Evolutionary conservation across 2,797 vertebrate genomes (phyloP), one percentile per base, ranked within the genome.

Genomic region (Mycteria americana): DNA sequence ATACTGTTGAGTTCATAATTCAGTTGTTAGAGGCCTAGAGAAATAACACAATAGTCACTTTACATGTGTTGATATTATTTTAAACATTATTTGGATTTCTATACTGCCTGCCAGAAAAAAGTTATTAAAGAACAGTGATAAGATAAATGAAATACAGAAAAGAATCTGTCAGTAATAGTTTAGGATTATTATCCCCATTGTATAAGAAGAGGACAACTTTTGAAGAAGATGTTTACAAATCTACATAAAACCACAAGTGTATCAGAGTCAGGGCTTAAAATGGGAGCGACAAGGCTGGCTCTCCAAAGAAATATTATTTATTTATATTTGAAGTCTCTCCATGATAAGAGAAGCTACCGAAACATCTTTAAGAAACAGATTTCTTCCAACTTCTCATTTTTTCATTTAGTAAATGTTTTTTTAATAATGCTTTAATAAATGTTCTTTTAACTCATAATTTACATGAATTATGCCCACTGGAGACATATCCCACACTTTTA

Each of bases 401-500:
- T 57, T 45, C 48, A 89, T 39, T 82, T 91, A 69, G 39, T 35
- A 85, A 33, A 57, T 60, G 53, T 35, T 76, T 73, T 77, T 90
- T 77, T 39, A 88, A 76, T 39, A 39, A 39, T 39, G 79, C 76
- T 94, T 96, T 91, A 69, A 41, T 35, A 85, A 33, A 57, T 60
- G 56, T 35, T 74, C 76, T 77, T 90, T 77, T 39, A 88, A 76
- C 39, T 65, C 33, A 13, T 6, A 62, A 51, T 62, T 97, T 75
- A 95, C 93, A 95, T 76, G 67, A 96, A 89, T 93, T 91, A 86
- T 51, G 63, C 59, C 74, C 86, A 89, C 88, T 69, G 75, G 91
- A 97, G 87, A 94, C 59, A 88, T 48, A 92, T 56, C 87, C 76
- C 57, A 88, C 81, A 60, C 83, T 94, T 92, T 31, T 13, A 84